phyloP scores from a whole-genome alignment of 2,888 invertebrate genomes.

The Lamproptera curius region DNA sequence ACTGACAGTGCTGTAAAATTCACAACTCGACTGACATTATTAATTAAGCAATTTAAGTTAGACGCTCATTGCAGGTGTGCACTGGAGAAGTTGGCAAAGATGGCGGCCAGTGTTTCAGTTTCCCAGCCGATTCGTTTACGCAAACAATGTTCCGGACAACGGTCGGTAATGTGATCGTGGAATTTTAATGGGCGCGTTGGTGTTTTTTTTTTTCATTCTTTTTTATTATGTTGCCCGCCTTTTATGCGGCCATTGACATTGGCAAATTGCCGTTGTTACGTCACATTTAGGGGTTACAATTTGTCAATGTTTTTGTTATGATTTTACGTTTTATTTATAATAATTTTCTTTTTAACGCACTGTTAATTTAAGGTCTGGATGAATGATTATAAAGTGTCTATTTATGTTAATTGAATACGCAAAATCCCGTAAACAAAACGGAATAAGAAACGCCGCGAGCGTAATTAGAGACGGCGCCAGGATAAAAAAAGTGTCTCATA shows the following conservation, averaged over 20 bases:
- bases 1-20: slow-evolving; percentile 57
- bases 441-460: not conserved
- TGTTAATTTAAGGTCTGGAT: no score
- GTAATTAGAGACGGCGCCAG: slow-evolving; percentile 11
- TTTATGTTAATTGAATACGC: not conserved
- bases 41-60: slow-evolving; percentile 72
- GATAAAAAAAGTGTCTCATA: slow-evolving; percentile 12
- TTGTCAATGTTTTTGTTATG: no score
- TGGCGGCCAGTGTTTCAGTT: slow-evolving; percentile 42
- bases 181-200: slow-evolving; percentile 34
- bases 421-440: not conserved
- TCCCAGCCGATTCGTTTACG: slow-evolving; percentile 43
- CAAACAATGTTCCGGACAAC: slow-evolving; percentile 42
- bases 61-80: slow-evolving; percentile 43
- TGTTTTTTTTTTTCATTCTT: no score
- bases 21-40: slow-evolving; percentile 54
- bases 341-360: no score
- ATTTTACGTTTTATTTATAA: no score
- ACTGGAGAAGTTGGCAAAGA: slow-evolving; percentile 43
- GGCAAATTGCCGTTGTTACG: no score
- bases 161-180: slow-evolving; percentile 35
- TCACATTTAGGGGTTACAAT: no score
- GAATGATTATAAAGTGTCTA: no score
- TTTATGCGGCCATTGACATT: no score
- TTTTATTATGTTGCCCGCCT: no score